A percentile compares a stretch with the other conserved stretches of the same genome.
Evolutionary conservation across 1,140 invertebrate genomes (phyloP).

Genomic region (Drosophila leontia): DNA sequence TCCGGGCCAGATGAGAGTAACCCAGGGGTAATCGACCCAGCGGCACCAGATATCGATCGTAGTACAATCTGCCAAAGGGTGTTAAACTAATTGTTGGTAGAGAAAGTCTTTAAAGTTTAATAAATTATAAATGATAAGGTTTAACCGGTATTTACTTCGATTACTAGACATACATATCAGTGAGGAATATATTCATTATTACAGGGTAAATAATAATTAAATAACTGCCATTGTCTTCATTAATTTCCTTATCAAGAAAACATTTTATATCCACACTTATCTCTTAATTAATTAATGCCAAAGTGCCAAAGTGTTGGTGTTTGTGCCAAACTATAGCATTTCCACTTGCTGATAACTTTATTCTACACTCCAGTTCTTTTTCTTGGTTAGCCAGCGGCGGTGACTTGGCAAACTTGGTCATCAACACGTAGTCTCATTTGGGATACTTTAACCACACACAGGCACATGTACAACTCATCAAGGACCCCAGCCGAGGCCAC

Average conservation of each 20-base stretch:
- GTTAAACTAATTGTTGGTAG: conserved; percentile 15
- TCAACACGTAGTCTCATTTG: conserved; percentile 72
- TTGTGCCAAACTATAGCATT: neutral
- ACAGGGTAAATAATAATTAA: neutral
- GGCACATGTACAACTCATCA: conserved; percentile 22
- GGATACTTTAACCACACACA: conserved; percentile 60
- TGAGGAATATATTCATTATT: neutral
- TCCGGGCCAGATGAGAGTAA: conserved; percentile 1
- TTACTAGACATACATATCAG: neutral
- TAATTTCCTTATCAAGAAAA: neutral
- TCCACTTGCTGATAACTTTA: conserved; percentile 13
- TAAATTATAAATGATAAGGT: neutral
- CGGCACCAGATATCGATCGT: conserved; percentile 21
- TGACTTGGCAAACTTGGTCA: conserved; percentile 37
- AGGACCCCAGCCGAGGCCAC: conserved; percentile 39
- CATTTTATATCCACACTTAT: neutral
- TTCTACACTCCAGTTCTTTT: conserved; percentile 21
- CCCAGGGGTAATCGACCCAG: neutral
- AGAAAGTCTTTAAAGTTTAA: neutral
- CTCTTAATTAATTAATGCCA: conserved; percentile 8
- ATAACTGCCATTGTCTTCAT: neutral
- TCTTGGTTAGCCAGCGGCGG: conserved; percentile 25
- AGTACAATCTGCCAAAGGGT: neutral
- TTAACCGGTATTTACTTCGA: neutral
- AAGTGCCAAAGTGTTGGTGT: neutral